Evolutionary conservation across 1,140 invertebrate genomes (phyloP).

Genomic region (Branchinecta lindahli): DNA sequence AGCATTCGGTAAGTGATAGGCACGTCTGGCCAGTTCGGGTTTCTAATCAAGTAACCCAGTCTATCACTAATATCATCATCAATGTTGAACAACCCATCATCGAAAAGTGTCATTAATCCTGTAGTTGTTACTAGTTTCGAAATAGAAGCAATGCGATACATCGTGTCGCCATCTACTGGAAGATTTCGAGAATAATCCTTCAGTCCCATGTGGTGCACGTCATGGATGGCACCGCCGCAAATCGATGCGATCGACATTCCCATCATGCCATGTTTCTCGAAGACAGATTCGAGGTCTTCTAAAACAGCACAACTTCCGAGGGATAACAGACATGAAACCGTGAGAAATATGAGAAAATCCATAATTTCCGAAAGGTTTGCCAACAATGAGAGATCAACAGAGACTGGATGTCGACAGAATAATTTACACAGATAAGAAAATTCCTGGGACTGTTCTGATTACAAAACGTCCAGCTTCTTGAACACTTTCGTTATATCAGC

Average conservation of each 20-base stretch:
- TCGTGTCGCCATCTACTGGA: neutral
- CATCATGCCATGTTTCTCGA: slow-evolving; percentile 3
- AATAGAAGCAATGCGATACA: neutral
- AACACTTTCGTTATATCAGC: too few relatives aligned
- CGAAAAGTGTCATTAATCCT: neutral
- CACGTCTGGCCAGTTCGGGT: neutral
- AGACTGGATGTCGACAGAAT: too few relatives aligned
- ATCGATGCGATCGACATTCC: neutral
- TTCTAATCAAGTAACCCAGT: neutral
- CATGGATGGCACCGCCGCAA: neutral
- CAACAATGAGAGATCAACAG: too few relatives aligned
- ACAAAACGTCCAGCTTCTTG: too few relatives aligned
- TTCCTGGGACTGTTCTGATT: too few relatives aligned
- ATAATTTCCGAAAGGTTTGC: too few relatives aligned
- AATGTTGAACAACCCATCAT: neutral
- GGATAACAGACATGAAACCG: too few relatives aligned
- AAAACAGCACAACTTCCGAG: too few relatives aligned
- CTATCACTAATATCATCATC: neutral
- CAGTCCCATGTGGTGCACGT: neutral
- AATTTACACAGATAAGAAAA: too few relatives aligned
- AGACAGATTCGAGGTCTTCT: neutral
- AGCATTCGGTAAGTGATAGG: slow-evolving; percentile 1
- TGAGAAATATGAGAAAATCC: too few relatives aligned
- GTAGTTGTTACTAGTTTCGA: neutral
- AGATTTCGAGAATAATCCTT: neutral